Conservation (phyloP, 2,797 vertebrate genomes). For the Hapalemur alaotrensis region DNA sequence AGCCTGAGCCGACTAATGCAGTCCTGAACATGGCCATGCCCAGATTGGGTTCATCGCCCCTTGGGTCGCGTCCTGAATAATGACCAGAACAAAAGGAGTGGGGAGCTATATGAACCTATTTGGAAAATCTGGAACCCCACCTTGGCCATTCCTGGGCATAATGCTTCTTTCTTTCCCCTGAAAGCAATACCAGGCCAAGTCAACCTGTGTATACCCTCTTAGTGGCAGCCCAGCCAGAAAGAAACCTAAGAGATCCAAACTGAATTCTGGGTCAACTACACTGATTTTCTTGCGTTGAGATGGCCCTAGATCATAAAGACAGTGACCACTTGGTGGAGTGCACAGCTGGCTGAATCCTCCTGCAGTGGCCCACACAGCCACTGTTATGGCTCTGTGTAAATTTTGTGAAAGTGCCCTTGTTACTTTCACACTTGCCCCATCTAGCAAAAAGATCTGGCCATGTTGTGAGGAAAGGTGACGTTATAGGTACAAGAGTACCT, state of each 20-base stretch:
- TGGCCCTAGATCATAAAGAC: not conserved
- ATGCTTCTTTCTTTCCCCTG: not conserved
- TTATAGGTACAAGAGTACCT: not conserved
- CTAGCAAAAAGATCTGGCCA: not conserved
- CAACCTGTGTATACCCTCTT: not conserved
- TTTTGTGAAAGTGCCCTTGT: not conserved
- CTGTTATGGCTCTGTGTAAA: not conserved
- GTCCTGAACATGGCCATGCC: not conserved
- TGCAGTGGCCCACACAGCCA: not conserved
- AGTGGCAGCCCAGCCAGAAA: not conserved
- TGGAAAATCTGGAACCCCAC: not conserved
- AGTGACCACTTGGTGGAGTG: not conserved
- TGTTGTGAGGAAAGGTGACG: not conserved
- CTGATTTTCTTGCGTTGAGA: not conserved
- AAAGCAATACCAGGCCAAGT: not conserved
- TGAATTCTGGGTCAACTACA: not conserved
- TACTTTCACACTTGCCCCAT: not conserved
- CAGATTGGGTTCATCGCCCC: not conserved
- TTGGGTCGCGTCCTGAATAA: not conserved
- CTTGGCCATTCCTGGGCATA: not conserved
- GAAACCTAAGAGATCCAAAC: not conserved
- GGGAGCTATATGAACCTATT: not conserved
- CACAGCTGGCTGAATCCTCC: not conserved
- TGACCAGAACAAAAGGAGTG: not conserved
- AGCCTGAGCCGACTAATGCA: not conserved